A percentile compares a stretch with the other conserved stretches of the same genome.
These are phyloP conservation scores for Micropterix aruncella DNA, from an alignment of 2,888 invertebrate genomes.

Conservation along the genomic window DNA sequence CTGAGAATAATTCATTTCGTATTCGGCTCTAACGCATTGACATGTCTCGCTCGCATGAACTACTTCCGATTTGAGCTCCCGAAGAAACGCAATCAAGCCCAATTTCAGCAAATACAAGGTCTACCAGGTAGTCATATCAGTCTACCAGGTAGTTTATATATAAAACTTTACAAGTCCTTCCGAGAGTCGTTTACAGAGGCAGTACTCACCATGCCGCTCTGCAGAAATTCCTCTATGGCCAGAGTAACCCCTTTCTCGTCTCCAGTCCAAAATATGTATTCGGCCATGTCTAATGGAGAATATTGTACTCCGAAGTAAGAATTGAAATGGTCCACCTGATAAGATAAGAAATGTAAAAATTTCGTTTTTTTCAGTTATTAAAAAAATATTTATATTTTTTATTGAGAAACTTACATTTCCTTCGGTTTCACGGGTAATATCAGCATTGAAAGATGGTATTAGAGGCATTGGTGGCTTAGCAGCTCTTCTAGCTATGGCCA, in stretches of 20 bases:
- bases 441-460: constrained; percentile 24
- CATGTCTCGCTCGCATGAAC: too few relatives aligned
- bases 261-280: constrained; percentile 72
- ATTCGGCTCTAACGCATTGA: too few relatives aligned
- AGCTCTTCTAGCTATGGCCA: constrained; percentile 23
- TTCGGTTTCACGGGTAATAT: constrained; percentile 30
- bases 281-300: constrained; percentile 67
- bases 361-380: neutral
- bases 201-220: constrained; percentile 60
- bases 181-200: too few relatives aligned
- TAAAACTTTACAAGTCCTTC: too few relatives aligned
- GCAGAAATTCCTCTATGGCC: constrained; percentile 63
- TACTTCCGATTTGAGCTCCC: too few relatives aligned
- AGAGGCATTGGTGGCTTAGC: neutral
- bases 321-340: constrained; percentile 39
- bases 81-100: too few relatives aligned
- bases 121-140: too few relatives aligned
- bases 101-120: too few relatives aligned
- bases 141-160: too few relatives aligned
- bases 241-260: constrained; percentile 65
- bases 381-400: neutral
- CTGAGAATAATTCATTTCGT: too few relatives aligned
- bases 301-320: constrained; percentile 50
- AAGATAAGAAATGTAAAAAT: constrained; percentile 11
- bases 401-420: constrained; percentile 25